These are phyloP conservation scores for Mormyrops boulengeri DNA, from an alignment of 2,797 vertebrate genomes.

Conservation along the genomic window DNA sequence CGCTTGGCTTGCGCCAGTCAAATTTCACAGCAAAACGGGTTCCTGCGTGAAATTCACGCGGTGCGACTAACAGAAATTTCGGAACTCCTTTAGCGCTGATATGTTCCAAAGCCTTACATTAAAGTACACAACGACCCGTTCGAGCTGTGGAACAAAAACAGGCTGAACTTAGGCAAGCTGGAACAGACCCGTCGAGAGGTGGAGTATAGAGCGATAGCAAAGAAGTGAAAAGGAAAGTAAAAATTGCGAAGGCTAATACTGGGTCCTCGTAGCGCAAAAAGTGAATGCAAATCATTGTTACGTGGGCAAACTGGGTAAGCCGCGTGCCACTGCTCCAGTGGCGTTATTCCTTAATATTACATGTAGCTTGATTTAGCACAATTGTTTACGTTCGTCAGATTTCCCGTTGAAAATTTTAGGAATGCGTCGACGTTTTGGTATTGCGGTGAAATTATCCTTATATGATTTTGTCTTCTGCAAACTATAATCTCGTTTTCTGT, in stretches of 20 bases:
- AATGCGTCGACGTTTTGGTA: slow-evolving; percentile 3
- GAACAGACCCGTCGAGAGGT: slow-evolving; percentile 15
- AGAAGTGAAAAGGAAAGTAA: slow-evolving; percentile 9
- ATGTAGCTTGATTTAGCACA: not conserved
- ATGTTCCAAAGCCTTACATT: not conserved
- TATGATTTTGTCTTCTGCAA: not conserved
- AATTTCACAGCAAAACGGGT: slow-evolving; percentile 2
- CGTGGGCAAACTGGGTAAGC: slow-evolving; percentile 1
- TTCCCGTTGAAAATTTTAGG: not conserved
- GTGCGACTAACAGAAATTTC: not conserved
- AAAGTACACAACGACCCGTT: slow-evolving; percentile 1
- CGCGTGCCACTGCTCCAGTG: not conserved
- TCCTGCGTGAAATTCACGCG: not conserved
- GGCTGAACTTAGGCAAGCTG: not conserved
- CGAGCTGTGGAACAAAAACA: slow-evolving; percentile 4
- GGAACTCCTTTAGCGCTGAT: not conserved
- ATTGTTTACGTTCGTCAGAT: not conserved
- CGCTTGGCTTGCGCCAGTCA: not conserved
- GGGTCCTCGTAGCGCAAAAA: not conserved
- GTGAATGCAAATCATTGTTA: slow-evolving; percentile 3
- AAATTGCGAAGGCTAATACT: not conserved
- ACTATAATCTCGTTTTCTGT: not conserved
- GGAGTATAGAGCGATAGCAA: slow-evolving; percentile 14
- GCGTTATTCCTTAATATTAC: not conserved
- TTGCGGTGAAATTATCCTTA: not conserved